phyloP scores from a whole-genome alignment of 2,797 vertebrate genomes.

The Carduelis carduelis region DNA sequence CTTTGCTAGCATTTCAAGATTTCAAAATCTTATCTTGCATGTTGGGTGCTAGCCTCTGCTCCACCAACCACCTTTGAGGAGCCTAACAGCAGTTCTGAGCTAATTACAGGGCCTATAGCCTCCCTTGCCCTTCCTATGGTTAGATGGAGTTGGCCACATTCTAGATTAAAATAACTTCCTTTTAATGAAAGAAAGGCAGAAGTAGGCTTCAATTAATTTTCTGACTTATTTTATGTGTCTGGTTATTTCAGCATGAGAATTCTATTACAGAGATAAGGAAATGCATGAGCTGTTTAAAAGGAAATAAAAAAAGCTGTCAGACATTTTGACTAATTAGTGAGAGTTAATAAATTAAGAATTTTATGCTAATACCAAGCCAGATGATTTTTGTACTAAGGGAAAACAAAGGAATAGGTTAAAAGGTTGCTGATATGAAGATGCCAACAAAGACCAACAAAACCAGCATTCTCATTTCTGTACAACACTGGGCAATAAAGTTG shows the following conservation, averaged over 20 bases:
- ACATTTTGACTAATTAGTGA: neutral
- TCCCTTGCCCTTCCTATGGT: neutral
- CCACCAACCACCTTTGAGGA: neutral
- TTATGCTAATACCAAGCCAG: neutral
- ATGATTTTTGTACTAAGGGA: neutral
- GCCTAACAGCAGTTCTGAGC: neutral
- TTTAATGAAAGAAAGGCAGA: neutral
- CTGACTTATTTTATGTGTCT: neutral
- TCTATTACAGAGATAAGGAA: neutral
- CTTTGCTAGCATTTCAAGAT: neutral
- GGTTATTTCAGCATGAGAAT: neutral
- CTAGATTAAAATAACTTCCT: neutral
- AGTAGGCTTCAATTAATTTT: neutral
- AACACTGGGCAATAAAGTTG: neutral
- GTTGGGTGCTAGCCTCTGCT: neutral
- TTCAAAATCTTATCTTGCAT: neutral
- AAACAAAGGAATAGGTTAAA: neutral
- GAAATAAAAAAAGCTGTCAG: neutral
- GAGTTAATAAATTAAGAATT: neutral
- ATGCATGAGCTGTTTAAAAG: conserved; percentile 13
- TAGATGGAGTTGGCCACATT: neutral
- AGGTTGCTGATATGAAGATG: neutral
- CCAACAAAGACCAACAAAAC: neutral
- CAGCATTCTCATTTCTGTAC: neutral
- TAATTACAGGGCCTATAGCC: neutral